Conservation (phyloP, 2,113 vertebrate species). For the Cisticola juncidis region DNA sequence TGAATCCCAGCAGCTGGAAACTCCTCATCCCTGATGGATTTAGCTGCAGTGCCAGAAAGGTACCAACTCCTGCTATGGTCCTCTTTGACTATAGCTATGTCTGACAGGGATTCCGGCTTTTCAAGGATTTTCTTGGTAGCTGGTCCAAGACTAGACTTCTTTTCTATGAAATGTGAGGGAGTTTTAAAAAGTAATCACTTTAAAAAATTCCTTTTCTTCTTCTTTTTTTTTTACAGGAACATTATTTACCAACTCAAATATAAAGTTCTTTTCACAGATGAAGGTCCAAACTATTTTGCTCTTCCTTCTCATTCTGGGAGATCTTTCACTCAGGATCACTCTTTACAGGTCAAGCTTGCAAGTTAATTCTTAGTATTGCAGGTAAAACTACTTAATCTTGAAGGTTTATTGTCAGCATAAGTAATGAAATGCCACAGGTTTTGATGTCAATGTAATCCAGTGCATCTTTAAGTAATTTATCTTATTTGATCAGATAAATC, state of each 20-base stretch:
- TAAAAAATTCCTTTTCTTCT: rapidly evolving
- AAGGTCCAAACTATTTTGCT: background rate
- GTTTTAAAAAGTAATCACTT: background rate
- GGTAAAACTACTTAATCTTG: background rate
- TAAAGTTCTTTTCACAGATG: background rate
- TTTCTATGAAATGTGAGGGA: background rate
- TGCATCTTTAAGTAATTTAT: background rate
- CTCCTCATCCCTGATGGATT: background rate
- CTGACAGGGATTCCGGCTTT: background rate
- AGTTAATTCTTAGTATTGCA: background rate
- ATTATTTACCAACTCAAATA: background rate
- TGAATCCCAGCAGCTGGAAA: background rate
- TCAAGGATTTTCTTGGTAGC: background rate
- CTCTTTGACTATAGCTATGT: background rate
- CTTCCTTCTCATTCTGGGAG: background rate
- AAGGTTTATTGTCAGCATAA: background rate
- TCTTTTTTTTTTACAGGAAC: background rate
- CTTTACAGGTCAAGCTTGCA: background rate
- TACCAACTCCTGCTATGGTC: rapidly evolving
- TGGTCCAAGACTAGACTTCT: background rate
- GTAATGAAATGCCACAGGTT: background rate
- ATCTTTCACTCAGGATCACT: background rate
- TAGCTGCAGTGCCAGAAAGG: background rate
- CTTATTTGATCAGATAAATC: background rate
- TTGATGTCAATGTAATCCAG: background rate